Evolutionary conservation across 2,888 invertebrate genomes (phyloP), one percentile per base, ranked within the genome.

Genomic region (Ametastegia equiseti): DNA sequence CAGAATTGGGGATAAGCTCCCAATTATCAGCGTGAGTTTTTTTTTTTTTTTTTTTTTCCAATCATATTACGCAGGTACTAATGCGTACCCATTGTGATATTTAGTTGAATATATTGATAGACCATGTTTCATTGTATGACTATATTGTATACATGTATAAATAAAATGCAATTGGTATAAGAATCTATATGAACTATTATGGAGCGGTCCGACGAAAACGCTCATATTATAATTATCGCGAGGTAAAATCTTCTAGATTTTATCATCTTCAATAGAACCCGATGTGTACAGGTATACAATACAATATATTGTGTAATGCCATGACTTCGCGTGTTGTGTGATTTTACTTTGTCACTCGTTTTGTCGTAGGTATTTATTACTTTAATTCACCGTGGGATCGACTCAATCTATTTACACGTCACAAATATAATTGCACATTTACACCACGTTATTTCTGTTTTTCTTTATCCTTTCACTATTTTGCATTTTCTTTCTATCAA

Each of bases 1-100:
- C 54, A 54, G 54, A 54, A 54, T 54, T 54, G 54, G 19, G 54
- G n/a, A n/a, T n/a, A n/a, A n/a, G n/a, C n/a, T n/a, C n/a, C n/a
- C n/a, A n/a, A n/a, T n/a, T n/a, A n/a, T n/a, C n/a, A n/a, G n/a
- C n/a, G n/a, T n/a, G n/a, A n/a, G n/a, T n/a, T n/a, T n/a, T n/a
- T n/a, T n/a, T n/a, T n/a, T n/a, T n/a, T n/a, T n/a, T n/a, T n/a
- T n/a, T n/a, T n/a, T n/a, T n/a, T n/a, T n/a, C n/a, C n/a, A n/a
- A n/a, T n/a, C n/a, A n/a, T n/a, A n/a, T n/a, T n/a, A n/a, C n/a
- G n/a, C n/a, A n/a, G n/a, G n/a, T n/a, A n/a, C n/a, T n/a, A n/a
- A n/a, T n/a, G n/a, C n/a, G n/a, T n/a, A n/a, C n/a, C n/a, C n/a
- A n/a, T n/a, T n/a, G n/a, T n/a, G n/a, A n/a, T n/a, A n/a, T n/a